phyloP scores from a whole-genome alignment of 2,797 vertebrate genomes.

The Nannoperca obscura region DNA sequence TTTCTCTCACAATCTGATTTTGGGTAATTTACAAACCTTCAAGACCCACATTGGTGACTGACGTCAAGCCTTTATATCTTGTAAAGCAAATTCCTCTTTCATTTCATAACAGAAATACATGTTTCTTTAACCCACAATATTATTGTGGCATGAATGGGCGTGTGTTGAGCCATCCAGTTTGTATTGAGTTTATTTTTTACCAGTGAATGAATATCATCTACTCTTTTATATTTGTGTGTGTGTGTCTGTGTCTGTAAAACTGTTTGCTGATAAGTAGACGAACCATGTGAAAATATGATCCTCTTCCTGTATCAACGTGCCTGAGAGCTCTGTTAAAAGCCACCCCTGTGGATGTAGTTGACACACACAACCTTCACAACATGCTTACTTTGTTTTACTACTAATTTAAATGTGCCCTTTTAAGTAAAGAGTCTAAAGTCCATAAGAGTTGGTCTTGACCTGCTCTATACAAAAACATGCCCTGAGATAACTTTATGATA shows the following conservation, averaged over 20 bases:
- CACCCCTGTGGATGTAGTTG: neutral
- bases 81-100: neutral
- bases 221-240: neutral
- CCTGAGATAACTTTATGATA: too few relatives aligned
- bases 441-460: too few relatives aligned
- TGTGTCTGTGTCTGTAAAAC: neutral
- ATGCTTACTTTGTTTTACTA: neutral
- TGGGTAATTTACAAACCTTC: neutral
- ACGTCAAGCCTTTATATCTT: neutral
- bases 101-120: neutral
- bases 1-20: neutral
- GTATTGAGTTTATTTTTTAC: neutral
- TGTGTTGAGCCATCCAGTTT: constrained; percentile 3
- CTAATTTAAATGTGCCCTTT: neutral
- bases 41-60: neutral
- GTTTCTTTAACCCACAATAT: neutral
- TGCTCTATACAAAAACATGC: too few relatives aligned
- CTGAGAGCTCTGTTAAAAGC: constrained; percentile 14
- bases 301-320: neutral
- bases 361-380: neutral
- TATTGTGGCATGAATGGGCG: neutral
- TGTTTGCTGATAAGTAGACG: constrained; percentile 26
- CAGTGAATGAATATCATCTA: neutral
- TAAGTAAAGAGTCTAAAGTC: neutral
- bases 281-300: neutral